These are phyloP conservation scores for Drosophila niveifrons DNA, from an alignment of 2,888 invertebrate species.

Conservation along the genomic window DNA sequence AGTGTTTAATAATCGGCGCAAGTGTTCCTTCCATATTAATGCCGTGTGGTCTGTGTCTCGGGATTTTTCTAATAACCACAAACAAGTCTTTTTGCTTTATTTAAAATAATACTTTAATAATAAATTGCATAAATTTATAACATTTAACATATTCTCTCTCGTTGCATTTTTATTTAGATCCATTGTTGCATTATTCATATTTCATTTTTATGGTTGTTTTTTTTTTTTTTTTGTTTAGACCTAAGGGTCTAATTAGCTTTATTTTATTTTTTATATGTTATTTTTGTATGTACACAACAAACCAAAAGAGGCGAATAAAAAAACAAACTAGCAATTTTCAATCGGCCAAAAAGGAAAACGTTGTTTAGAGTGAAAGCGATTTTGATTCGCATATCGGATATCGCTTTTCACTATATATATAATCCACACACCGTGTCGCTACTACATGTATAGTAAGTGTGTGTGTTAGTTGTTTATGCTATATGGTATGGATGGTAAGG, in stretches of 20 bases:
- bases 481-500: conserved; percentile 52
- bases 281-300: conserved; percentile 67
- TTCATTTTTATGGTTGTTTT: background rate
- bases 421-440: conserved; percentile 35
- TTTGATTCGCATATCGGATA: background rate
- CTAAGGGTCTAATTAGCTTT: conserved; percentile 31
- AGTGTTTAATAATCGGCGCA: conserved; percentile 1
- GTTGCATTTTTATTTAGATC: conserved; percentile 45
- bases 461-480: conserved; percentile 24
- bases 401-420: conserved; percentile 42
- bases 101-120: conserved; percentile 81
- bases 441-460: conserved; percentile 39
- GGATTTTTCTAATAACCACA: conserved; percentile 9
- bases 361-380: conserved; percentile 59
- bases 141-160: conserved; percentile 81
- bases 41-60: background rate
- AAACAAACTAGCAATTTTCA: conserved; percentile 47
- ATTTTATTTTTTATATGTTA: conserved; percentile 6
- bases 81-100: conserved; percentile 59
- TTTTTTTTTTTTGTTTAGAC: background rate
- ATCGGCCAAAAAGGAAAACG: conserved; percentile 42
- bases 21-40: background rate
- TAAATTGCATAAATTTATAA: conserved; percentile 82
- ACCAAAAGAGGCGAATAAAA: conserved; percentile 45
- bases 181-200: background rate